Evolutionary conservation across 2,113 vertebrate species (phyloP).

Genomic region (Puntigrus tetrazona): DNA sequence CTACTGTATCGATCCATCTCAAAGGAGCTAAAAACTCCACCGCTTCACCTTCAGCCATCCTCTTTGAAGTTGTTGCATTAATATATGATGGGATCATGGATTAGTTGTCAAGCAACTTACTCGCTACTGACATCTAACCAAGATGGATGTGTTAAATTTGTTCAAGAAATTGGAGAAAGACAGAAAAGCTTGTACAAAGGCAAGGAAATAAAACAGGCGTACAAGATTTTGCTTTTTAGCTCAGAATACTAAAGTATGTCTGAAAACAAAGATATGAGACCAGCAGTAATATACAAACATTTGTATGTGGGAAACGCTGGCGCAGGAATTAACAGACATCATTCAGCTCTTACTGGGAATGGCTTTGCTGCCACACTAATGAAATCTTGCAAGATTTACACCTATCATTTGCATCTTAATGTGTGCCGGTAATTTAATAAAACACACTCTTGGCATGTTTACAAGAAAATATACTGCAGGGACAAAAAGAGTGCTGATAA

Average conservation of each 20-base stretch:
- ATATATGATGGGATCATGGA: slow-evolving; percentile 41
- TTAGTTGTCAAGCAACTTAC: slow-evolving; percentile 29
- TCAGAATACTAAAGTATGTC: background rate
- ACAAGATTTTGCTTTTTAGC: background rate
- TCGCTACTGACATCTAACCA: slow-evolving; percentile 37
- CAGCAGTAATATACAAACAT: background rate
- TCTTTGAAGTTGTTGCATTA: slow-evolving; percentile 40
- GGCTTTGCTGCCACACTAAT: slow-evolving; percentile 30
- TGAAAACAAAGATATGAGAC: slow-evolving; percentile 25
- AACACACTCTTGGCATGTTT: slow-evolving; percentile 25
- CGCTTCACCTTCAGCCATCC: slow-evolving; percentile 36
- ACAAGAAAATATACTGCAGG: slow-evolving; percentile 36
- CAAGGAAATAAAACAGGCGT: background rate
- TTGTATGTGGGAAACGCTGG: background rate
- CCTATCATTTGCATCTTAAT: slow-evolving; percentile 53
- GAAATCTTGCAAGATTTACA: slow-evolving; percentile 53
- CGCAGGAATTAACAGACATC: slow-evolving; percentile 20
- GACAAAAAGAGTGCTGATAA: slow-evolving; percentile 43
- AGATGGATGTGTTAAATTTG: slow-evolving; percentile 16
- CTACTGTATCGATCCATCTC: slow-evolving; percentile 21
- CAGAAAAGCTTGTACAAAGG: slow-evolving; percentile 23
- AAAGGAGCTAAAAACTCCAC: slow-evolving; percentile 15
- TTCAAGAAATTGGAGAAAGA: slow-evolving; percentile 34
- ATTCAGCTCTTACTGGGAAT: slow-evolving; percentile 43
- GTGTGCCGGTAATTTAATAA: slow-evolving; percentile 47